Percentiles rank a stretch among this genome's conserved stretches.
These are phyloP conservation scores for Ptilonorhynchus violaceus DNA, from an alignment of 2,113 vertebrate species.

Conservation along the genomic window DNA sequence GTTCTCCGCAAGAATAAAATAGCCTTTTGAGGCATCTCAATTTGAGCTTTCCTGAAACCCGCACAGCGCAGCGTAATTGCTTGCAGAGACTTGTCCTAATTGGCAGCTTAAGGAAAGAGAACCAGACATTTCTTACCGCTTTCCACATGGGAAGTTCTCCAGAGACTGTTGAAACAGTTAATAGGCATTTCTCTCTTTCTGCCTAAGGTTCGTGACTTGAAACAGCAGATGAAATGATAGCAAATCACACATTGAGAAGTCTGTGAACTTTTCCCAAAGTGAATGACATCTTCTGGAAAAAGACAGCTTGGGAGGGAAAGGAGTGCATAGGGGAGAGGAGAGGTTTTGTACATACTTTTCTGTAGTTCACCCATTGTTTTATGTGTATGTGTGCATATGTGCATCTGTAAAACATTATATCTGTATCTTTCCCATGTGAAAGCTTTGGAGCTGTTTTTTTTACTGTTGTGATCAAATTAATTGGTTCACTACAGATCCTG, in stretches of 20 bases:
- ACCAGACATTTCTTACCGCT: not conserved
- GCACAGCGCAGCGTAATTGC: not conserved
- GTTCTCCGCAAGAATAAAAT: constrained; percentile 1
- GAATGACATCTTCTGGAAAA: not conserved
- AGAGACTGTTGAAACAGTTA: constrained; percentile 31
- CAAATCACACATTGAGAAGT: not conserved
- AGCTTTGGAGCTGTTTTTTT: not conserved
- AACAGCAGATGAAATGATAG: constrained; percentile 18
- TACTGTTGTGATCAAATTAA: not conserved
- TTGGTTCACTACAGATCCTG: not conserved
- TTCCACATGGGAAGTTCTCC: constrained; percentile 21
- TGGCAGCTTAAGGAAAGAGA: constrained; percentile 30
- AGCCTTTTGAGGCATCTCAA: constrained; percentile 15
- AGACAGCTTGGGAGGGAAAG: not conserved
- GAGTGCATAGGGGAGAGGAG: not conserved
- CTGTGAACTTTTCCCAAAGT: not conserved
- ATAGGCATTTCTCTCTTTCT: constrained; percentile 26
- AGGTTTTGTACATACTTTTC: not conserved
- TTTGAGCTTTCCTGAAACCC: not conserved
- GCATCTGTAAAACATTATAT: not conserved
- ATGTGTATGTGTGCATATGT: not conserved
- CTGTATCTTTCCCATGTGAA: not conserved
- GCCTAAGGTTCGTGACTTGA: constrained; percentile 21
- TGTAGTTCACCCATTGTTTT: not conserved
- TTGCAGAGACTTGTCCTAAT: constrained; percentile 26